Percentiles rank a stretch among this genome's conserved stretches.
These are phyloP conservation scores for Ovis canadensis DNA, from an alignment of 2,113 vertebrate genomes.

Conservation along the genomic window DNA sequence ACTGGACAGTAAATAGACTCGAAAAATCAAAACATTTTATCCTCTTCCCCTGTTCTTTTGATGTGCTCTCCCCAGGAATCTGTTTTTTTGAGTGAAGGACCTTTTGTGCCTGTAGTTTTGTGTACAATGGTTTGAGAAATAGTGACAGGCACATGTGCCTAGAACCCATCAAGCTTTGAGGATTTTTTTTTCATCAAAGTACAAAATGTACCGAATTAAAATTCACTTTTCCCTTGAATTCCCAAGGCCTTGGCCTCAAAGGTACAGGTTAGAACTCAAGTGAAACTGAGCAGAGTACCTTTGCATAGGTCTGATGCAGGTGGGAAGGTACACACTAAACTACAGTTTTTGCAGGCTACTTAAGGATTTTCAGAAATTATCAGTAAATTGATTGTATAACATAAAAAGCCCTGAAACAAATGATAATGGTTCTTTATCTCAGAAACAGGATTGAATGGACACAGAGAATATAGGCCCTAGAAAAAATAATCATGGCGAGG, in stretches of 20 bases:
- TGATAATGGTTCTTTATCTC: background rate
- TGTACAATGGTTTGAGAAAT: slow-evolving; percentile 1
- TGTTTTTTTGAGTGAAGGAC: slow-evolving; percentile 16
- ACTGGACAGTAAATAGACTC: background rate
- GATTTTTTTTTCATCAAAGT: background rate
- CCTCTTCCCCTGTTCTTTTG: background rate
- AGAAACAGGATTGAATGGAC: background rate
- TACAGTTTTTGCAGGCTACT: slow-evolving; percentile 14
- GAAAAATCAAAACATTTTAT: background rate
- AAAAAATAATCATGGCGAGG: background rate
- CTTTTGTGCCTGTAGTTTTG: slow-evolving; percentile 45
- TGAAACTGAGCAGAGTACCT: background rate
- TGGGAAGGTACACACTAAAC: background rate
- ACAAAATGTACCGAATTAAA: slow-evolving; percentile 47
- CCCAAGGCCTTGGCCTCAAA: slow-evolving; percentile 11
- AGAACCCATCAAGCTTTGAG: background rate
- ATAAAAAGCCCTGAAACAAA: background rate
- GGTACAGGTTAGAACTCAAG: background rate
- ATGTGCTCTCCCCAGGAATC: slow-evolving; percentile 4
- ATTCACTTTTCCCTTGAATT: slow-evolving; percentile 47
- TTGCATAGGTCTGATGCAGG: background rate
- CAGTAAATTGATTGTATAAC: background rate
- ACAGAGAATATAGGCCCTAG: background rate
- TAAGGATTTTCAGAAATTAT: slow-evolving; percentile 31
- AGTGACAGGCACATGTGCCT: background rate